Percentiles rank a stretch among this genome's conserved stretches.
phyloP scores from a whole-genome alignment of 2,797 vertebrate species.

The Rhinogobio ventralis region DNA sequence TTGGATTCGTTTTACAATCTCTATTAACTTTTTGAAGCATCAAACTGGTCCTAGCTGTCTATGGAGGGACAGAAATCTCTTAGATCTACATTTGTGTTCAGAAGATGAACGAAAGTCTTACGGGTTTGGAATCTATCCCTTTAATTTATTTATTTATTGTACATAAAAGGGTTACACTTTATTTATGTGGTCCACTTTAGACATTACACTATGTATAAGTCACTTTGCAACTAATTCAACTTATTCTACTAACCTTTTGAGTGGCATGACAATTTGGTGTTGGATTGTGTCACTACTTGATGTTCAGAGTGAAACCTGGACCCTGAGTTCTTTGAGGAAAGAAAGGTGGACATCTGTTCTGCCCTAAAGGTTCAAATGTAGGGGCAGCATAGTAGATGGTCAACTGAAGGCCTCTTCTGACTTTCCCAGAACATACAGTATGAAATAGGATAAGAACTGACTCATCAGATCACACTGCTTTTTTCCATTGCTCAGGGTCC shows the following conservation, averaged over 20 bases:
- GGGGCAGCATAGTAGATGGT: neutral
- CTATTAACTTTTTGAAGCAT: neutral
- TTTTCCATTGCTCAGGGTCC: slow-evolving; percentile 11
- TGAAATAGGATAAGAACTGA: slow-evolving; percentile 16
- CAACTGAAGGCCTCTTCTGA: neutral
- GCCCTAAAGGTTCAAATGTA: neutral
- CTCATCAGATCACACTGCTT: slow-evolving; percentile 9
- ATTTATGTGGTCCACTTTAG: neutral
- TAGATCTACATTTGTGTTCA: too few relatives aligned
- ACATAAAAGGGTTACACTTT: neutral
- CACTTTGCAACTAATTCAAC: too few relatives aligned
- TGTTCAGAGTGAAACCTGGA: neutral
- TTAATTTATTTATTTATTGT: too few relatives aligned
- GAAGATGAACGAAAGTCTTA: neutral
- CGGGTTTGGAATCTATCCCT: neutral
- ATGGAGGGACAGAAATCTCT: neutral
- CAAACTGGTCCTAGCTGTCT: neutral
- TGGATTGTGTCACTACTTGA: neutral
- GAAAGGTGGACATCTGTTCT: neutral
- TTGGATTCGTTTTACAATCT: neutral
- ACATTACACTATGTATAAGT: too few relatives aligned
- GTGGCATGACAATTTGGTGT: neutral
- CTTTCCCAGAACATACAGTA: neutral
- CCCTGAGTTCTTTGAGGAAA: neutral
- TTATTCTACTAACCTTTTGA: neutral